Conservation (phyloP, 1,140 invertebrate species). For the Sitodiplosis mosellana region DNA sequence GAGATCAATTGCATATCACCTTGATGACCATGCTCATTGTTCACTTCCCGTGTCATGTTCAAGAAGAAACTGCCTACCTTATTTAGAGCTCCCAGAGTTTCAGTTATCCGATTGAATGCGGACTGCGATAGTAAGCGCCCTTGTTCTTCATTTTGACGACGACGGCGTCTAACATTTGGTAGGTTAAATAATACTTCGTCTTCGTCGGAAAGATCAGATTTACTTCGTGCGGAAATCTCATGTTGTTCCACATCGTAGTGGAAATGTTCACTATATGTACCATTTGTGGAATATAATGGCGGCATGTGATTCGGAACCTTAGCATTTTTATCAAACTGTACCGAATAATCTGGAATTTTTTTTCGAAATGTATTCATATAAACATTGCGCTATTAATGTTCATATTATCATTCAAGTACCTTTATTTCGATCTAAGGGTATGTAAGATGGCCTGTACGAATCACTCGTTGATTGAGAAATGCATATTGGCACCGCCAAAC, state of each 20-base stretch:
- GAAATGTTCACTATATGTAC: neutral
- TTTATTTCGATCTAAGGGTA: neutral
- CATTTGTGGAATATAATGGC: neutral
- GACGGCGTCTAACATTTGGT: neutral
- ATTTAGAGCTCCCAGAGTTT: constrained; percentile 53
- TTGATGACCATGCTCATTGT: neutral
- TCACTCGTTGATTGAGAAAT: neutral
- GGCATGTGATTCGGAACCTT: neutral
- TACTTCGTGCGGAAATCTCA: neutral
- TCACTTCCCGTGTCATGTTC: constrained; percentile 44
- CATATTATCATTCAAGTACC: neutral
- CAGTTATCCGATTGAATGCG: constrained; percentile 41
- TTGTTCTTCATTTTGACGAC: neutral
- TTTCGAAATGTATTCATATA: neutral
- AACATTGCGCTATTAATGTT: neutral
- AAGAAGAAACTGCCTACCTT: constrained; percentile 67
- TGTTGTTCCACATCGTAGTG: neutral
- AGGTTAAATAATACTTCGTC: neutral
- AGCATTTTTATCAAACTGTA: neutral
- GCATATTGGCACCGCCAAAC: no score
- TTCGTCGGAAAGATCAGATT: neutral
- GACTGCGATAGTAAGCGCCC: constrained; percentile 31
- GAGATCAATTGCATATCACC: no score
- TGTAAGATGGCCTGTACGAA: neutral
- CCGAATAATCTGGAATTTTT: neutral